Base-by-base conservation (phyloP, 2,113 vertebrate genomes). In the Athene noctua region DNA sequence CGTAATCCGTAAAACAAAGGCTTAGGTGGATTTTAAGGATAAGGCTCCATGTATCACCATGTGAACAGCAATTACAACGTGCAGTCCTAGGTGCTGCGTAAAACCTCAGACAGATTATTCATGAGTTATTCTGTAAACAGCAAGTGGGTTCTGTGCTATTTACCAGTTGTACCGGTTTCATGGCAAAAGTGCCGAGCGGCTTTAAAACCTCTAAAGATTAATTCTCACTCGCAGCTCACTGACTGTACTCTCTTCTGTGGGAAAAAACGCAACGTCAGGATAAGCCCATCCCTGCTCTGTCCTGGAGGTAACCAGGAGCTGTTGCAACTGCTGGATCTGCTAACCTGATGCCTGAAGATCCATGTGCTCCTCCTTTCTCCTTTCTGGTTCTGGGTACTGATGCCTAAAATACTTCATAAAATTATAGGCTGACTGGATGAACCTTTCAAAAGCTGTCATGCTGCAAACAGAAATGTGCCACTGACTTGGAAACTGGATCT, bases 381-480 rank as follows among this genome's bases (percentile, higher is more conserved):
- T 51, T 71, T 90, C 80, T 74, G 42, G 84, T 90, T 80, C 92
- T 14, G 83, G 78, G 83, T 96, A 68, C 51, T 46, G 55, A 54
- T 86, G 96, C 95, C 22, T 86, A 96, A 96, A 97, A 97, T 94
- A 96, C 49, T 80, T 70, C 42, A 20, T 14, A 51, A 97, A 97
- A 96, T 96, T 97, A 97, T 52, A 95, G 92, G 79, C 90, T 96
- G 96, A 94, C 95, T 88, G 88, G 93, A 90, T 86, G 96, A 96
- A 95, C 90, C 92, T 96, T 96, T 96, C 92, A 96, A 85, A 95
- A 95, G 95, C 92, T 95, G 96, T 96, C 97, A 95, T 20, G 80
- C 90, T 88, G 84, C 95, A 94, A 94, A 95, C 91, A 95, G 95
- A 97, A 95, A 92, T 61, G 92, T 95, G 91, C 89, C 95, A 97